A percentile compares a stretch with the other conserved stretches of the same genome.
Conservation (phyloP, 2,113 vertebrate genomes). For the Xiphophorus maculatus region DNA sequence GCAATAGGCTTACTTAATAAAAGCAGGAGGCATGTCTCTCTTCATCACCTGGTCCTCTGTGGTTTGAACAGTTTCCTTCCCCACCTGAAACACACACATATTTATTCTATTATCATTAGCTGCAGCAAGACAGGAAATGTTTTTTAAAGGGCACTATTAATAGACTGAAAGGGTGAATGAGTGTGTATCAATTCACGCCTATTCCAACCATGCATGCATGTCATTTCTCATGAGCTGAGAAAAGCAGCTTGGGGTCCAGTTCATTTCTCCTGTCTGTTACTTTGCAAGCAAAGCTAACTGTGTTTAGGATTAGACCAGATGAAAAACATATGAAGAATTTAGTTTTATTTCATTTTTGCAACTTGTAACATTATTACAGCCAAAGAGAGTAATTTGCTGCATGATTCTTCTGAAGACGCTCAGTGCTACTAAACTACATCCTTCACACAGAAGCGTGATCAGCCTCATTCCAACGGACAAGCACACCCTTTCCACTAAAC, state of each 20-base stretch:
- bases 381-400: not conserved
- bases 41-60: conserved; percentile 99
- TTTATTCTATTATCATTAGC: conserved; percentile 46
- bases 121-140: conserved; percentile 35
- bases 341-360: not conserved
- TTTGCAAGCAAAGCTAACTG: not conserved
- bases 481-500: conserved; percentile 9
- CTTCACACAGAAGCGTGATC: not conserved
- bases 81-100: conserved; percentile 84
- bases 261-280: conserved; percentile 17
- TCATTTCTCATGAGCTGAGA: conserved; percentile 36
- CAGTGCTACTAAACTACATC: conserved; percentile 12
- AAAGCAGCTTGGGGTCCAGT: conserved; percentile 12
- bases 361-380: not conserved
- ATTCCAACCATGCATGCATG: conserved; percentile 54
- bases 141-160: conserved; percentile 52
- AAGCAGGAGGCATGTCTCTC: conserved; percentile 98
- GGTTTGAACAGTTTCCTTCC: conserved; percentile 98
- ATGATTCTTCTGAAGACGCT: conserved; percentile 16
- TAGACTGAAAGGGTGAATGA: conserved; percentile 44
- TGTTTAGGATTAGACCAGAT: not conserved
- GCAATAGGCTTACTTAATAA: conserved; percentile 90
- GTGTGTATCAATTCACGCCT: conserved; percentile 63
- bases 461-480: not conserved
- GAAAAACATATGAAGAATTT: not conserved